A percentile compares a stretch with the other conserved stretches of the same genome.
phyloP scores from a whole-genome alignment of 2,797 vertebrate species.

The Aselliscus stoliczkanus region DNA sequence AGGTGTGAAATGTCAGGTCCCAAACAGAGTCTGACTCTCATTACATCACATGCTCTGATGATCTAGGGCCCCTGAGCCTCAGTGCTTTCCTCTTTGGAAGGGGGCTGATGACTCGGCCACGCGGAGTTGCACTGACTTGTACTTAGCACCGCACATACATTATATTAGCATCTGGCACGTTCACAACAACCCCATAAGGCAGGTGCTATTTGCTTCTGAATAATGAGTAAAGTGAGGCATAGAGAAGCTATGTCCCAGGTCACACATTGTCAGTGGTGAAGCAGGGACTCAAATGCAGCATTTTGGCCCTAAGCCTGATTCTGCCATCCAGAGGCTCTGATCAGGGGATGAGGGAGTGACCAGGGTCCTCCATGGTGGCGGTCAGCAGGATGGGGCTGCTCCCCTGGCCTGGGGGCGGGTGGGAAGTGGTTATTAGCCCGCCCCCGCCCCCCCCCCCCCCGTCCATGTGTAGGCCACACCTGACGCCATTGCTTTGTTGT shows the following conservation, averaged over 20 bases:
- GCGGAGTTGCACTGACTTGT: accelerated
- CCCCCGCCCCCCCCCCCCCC: not conserved
- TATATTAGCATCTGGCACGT: too few species aligned
- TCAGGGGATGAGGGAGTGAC: not conserved
- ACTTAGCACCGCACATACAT: accelerated
- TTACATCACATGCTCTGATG: not conserved
- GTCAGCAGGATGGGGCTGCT: not conserved
- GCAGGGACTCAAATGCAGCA: not conserved
- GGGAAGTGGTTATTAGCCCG: accelerated
- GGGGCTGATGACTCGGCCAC: not conserved
- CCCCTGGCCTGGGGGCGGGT: not conserved
- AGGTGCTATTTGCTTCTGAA: not conserved
- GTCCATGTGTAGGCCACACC: not conserved
- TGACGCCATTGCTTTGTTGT: accelerated
- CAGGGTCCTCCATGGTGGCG: not conserved
- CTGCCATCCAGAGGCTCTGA: not conserved
- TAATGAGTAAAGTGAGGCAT: not conserved
- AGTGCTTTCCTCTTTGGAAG: not conserved
- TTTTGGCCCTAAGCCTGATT: not conserved
- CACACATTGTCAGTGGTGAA: not conserved
- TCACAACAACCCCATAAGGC: not conserved
- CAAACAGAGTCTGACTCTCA: not conserved
- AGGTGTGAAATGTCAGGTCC: not conserved
- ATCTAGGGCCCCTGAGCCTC: not conserved
- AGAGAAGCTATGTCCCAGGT: not conserved